phyloP scores from a whole-genome alignment of 2,113 vertebrate genomes.

The Bubalus kerabau region DNA sequence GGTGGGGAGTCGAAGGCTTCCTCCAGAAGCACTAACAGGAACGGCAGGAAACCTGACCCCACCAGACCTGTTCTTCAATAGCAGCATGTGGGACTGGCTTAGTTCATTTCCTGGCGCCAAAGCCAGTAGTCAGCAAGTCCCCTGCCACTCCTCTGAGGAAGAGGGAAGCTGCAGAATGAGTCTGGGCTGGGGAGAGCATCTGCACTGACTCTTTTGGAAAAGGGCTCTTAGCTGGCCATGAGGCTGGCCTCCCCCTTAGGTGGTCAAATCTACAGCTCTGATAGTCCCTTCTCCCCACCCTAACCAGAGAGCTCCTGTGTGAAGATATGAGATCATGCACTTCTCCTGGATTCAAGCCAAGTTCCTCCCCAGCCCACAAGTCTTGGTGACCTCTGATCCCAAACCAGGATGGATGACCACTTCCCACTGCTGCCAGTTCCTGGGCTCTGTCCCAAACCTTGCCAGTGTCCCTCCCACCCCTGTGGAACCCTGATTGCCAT shows the following conservation, averaged over 20 bases:
- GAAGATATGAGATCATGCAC: not conserved
- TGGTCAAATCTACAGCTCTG: not conserved
- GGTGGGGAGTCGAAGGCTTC: not conserved
- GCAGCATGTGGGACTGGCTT: not conserved
- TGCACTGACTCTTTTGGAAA: not conserved
- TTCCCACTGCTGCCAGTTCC: not conserved
- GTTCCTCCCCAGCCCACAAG: not conserved
- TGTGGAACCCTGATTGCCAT: not conserved
- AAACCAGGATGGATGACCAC: not conserved
- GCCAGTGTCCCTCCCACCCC: not conserved
- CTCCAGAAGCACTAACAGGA: not conserved
- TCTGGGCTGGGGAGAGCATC: not conserved
- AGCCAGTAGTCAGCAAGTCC: not conserved
- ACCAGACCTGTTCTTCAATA: not conserved
- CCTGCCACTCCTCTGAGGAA: not conserved
- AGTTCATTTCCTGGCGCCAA: not conserved
- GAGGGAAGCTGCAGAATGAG: not conserved
- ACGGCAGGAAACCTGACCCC: not conserved
- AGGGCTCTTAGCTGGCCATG: not conserved
- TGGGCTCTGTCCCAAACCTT: not conserved
- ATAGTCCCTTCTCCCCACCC: not conserved
- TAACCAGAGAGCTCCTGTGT: not conserved
- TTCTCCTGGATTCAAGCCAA: not conserved
- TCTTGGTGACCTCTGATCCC: not conserved
- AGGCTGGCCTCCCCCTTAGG: not conserved